These are phyloP conservation scores for Mesoclemmys tuberculata DNA, from an alignment of 2,113 vertebrate species.

Conservation along the genomic window DNA sequence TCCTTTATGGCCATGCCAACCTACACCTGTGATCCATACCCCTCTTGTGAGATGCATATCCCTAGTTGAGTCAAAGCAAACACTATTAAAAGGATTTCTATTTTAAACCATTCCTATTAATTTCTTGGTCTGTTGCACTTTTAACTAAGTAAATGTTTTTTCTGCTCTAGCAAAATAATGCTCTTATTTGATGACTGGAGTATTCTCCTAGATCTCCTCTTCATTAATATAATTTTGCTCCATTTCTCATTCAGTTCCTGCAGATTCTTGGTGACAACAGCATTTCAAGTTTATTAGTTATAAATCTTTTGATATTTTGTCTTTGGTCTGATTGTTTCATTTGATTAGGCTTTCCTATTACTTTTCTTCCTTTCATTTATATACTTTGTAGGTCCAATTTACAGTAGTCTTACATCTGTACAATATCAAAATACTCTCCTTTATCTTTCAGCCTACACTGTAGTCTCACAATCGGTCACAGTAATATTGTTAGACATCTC, in stretches of 20 bases:
- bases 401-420: background rate
- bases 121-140: background rate
- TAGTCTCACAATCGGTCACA: background rate
- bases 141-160: background rate
- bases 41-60: background rate
- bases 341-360: background rate
- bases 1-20: background rate
- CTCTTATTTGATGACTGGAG: background rate
- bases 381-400: background rate
- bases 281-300: background rate
- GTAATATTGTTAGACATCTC: background rate
- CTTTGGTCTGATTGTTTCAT: background rate
- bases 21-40: background rate
- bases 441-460: background rate
- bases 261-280: background rate
- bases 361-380: background rate
- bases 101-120: background rate
- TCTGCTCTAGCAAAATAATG: background rate
- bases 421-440: background rate
- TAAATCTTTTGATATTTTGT: background rate
- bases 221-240: background rate
- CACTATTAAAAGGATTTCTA: accelerated
- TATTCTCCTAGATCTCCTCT: background rate
- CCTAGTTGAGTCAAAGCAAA: background rate
- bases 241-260: background rate